Evolutionary conservation across 2,113 vertebrate genomes (phyloP).

Genomic region (Mixornis gularis): DNA sequence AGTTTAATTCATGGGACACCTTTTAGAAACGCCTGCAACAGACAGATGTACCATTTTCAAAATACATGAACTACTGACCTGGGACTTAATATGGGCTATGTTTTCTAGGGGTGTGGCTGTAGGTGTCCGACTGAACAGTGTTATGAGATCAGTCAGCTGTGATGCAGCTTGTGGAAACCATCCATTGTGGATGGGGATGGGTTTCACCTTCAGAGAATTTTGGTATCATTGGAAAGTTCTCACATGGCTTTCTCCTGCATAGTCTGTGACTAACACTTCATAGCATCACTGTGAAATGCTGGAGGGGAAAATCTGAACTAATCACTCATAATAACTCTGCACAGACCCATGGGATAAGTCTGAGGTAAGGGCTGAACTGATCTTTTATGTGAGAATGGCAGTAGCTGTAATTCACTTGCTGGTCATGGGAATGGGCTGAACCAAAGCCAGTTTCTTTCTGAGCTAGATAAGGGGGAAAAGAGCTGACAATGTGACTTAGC

Average conservation of each 20-base stretch:
- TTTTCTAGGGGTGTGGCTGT: not conserved
- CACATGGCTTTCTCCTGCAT: not conserved
- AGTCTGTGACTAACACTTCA: not conserved
- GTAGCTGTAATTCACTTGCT: conserved; percentile 1
- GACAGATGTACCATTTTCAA: not conserved
- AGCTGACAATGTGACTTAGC: not conserved
- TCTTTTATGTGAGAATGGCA: conserved; percentile 22
- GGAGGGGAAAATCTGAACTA: conserved; percentile 30
- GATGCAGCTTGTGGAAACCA: not conserved
- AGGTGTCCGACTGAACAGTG: rapidly evolving
- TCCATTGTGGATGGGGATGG: not conserved
- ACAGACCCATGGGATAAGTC: not conserved
- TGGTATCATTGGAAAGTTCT: not conserved
- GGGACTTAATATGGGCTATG: not conserved
- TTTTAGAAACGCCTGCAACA: not conserved
- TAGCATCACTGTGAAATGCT: not conserved
- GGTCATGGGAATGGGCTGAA: conserved; percentile 26
- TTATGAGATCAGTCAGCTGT: not conserved
- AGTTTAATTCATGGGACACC: not conserved
- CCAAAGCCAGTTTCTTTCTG: not conserved
- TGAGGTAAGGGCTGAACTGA: conserved; percentile 23
- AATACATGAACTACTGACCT: not conserved
- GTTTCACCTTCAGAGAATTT: not conserved
- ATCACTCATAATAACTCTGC: conserved; percentile 27
- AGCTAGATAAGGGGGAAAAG: not conserved